A percentile compares a stretch with the other conserved stretches of the same genome.
Conservation (phyloP, 2,888 invertebrate species). For the Nymphalis polychloros region DNA sequence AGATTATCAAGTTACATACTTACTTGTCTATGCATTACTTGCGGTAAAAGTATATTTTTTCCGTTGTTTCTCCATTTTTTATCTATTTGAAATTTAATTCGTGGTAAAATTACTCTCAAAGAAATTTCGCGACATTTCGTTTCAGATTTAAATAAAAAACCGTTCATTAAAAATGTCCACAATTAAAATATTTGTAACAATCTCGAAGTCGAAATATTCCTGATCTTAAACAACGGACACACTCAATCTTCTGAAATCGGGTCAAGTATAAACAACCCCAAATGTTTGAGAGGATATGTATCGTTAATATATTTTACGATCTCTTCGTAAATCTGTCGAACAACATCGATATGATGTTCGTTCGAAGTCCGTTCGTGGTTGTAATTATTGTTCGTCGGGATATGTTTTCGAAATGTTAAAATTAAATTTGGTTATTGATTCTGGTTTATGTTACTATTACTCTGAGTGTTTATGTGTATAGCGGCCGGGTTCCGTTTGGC, state of each 20-base stretch:
- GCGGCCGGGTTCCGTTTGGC: conserved; percentile 57
- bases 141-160: neutral
- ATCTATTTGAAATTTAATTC: too few relatives aligned
- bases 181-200: conserved; percentile 7
- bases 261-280: conserved; percentile 39
- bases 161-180: neutral
- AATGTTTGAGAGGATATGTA: conserved; percentile 35
- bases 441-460: conserved; percentile 34
- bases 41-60: conserved; percentile 37
- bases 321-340: conserved; percentile 32
- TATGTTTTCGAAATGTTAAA: conserved; percentile 35
- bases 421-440: conserved; percentile 36
- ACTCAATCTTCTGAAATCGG: conserved; percentile 33
- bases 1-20: conserved; percentile 23
- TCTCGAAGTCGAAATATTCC: conserved; percentile 20
- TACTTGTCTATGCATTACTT: conserved; percentile 41
- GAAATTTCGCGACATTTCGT: too few relatives aligned
- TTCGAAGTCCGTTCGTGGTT: conserved; percentile 17
- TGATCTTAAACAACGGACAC: conserved; percentile 33
- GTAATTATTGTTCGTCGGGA: conserved; percentile 25
- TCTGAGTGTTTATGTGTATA: conserved; percentile 45
- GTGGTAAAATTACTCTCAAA: too few relatives aligned
- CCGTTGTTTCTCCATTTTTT: too few relatives aligned
- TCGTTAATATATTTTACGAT: conserved; percentile 38
- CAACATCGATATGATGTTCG: conserved; percentile 28